Base-by-base conservation (phyloP, 64 coral and sea anemone species). In the Montipora sp. region DNA sequence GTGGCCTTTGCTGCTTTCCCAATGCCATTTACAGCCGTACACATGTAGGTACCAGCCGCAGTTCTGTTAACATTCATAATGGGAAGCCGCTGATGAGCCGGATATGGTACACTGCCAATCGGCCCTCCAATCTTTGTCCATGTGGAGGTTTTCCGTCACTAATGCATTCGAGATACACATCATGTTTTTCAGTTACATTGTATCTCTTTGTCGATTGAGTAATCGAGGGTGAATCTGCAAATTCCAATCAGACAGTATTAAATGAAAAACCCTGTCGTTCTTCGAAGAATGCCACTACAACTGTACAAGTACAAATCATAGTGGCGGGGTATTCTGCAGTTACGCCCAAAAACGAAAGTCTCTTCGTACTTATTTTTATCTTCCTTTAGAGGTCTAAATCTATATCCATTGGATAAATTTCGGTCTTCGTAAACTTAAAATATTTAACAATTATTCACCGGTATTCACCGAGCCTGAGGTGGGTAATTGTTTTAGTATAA, bases 51-150 rank as follows among this genome's bases (percentile, higher is more conserved):
- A 80, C 78, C 78, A 12, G 49, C 78, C 7, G 55, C 51, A 10
- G 78, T 80, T 80, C 78, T 23, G 51, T 80, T 80, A 80, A 20
- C 51, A 55, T 80, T 80, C n/a, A 7, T 59, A 8, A 80, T 80
- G 8, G 21, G 55, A 57, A 80, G 49, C 78, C 19, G 19, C 51
- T 80, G 50, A 4, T 1, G 1, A 10, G 19, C 7, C 9, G 78
- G 51, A 58, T 80, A 80, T 3, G 8, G 5, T 12, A 22, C 8
- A 22, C 27, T 27, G 27, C 23, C 20, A 20, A 11, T 58, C 3
- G 16, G 0, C 1, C 8, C 78, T 2, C 51, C 78, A 80, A 57
- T 57, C 50, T 80, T 80, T 80, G 18, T 4, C 78, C 78, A 80
- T n/a, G 78, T 80, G 51, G 19, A 59, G 78, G 78, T 58, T 18